A percentile compares a stretch with the other conserved stretches of the same genome.
phyloP scores from a whole-genome alignment of 2,113 vertebrate genomes.

The Collichthys lucidus region DNA sequence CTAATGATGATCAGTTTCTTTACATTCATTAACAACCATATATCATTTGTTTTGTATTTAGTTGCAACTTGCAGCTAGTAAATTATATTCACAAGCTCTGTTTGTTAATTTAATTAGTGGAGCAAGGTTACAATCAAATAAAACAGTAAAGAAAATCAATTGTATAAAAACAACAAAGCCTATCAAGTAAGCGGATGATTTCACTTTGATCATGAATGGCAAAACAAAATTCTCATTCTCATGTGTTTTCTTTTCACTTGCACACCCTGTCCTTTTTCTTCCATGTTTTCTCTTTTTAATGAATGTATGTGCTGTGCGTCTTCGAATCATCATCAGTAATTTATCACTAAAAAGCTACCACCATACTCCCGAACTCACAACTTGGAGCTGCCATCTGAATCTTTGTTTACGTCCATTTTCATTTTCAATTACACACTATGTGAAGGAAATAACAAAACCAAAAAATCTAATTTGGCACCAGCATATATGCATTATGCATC shows the following conservation, averaged over 20 bases:
- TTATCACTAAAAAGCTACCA: background rate
- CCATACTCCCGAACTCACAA: background rate
- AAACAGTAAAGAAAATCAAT: background rate
- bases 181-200: background rate
- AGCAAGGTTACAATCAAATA: background rate
- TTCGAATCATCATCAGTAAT: background rate
- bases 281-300: background rate
- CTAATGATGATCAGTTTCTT: background rate
- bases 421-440: constrained; percentile 25
- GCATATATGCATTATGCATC: background rate
- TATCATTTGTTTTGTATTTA: background rate
- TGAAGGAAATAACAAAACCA: constrained; percentile 17
- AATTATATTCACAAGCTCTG: background rate
- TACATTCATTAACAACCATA: background rate
- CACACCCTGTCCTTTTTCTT: background rate
- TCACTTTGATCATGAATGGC: constrained; percentile 17
- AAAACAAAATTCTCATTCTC: constrained; percentile 15
- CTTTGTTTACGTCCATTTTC: constrained; percentile 1
- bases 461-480: background rate
- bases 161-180: constrained; percentile 1
- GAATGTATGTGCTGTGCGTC: background rate
- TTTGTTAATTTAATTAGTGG: background rate
- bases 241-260: background rate
- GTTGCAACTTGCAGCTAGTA: background rate
- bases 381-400: background rate